phyloP scores from a whole-genome alignment of 2,113 vertebrate species.

The Cyphomyrus plagiostoma region DNA sequence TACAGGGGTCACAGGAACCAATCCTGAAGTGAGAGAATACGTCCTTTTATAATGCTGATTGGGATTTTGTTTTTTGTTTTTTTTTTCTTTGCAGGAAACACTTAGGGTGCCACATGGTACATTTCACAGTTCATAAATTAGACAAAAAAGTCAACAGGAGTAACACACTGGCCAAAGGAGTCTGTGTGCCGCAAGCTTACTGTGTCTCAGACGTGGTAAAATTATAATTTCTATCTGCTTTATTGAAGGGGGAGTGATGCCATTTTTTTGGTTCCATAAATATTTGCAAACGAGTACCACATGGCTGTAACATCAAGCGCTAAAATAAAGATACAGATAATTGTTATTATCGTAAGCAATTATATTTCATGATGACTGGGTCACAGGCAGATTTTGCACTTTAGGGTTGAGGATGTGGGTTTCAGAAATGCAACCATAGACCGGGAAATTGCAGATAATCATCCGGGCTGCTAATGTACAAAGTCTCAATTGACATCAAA shows the following conservation, averaged over 20 bases:
- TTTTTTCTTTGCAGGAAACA: conserved; percentile 54
- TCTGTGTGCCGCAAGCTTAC: conserved; percentile 3
- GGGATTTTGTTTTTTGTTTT: conserved; percentile 33
- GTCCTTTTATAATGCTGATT: conserved; percentile 47
- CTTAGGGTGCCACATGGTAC: conserved; percentile 53
- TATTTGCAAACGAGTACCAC: conserved; percentile 41
- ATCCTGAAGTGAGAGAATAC: conserved; percentile 42
- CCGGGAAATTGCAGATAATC: conserved; percentile 33
- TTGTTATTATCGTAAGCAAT: conserved; percentile 24
- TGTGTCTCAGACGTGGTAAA: conserved; percentile 19
- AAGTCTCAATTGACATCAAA: conserved; percentile 30
- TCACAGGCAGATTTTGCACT: conserved; percentile 33
- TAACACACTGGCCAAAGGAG: conserved; percentile 29
- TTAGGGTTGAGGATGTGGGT: conserved; percentile 36
- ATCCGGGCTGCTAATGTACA: conserved; percentile 32
- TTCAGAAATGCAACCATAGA: conserved; percentile 24
- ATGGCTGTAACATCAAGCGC: conserved; percentile 26
- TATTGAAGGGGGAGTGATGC: conserved; percentile 19
- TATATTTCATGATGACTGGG: conserved; percentile 22
- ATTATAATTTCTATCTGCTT: conserved; percentile 25
- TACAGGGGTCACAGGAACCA: conserved; percentile 46
- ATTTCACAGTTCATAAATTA: conserved; percentile 53
- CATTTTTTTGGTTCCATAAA: conserved; percentile 28
- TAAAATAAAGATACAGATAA: conserved; percentile 29
- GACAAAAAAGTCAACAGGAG: conserved; percentile 36